Evolutionary conservation across 2,888 invertebrate genomes (phyloP), one percentile per base, ranked within the genome.

Genomic region (Agonopterix alstromeriana): DNA sequence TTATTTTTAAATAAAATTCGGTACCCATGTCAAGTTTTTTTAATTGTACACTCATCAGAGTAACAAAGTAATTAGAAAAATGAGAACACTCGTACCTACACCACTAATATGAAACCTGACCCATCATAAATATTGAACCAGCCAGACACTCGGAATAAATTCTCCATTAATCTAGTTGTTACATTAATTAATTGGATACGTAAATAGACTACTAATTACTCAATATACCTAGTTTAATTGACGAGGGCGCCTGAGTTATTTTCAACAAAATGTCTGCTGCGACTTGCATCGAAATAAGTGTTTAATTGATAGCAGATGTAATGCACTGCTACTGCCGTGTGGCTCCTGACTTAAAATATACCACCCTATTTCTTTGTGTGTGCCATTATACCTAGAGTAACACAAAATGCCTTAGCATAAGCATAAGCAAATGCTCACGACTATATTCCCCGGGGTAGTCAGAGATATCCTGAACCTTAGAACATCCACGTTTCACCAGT

Each of bases 101-200:
- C 27, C 27, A 27, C n/a, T 38, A 38, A 38, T 3, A 38, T 38
- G 38, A 36, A 51, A 51, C 57, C 27, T 27, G 53, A 53, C 52
- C 51, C 45, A 43, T 45, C 53, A 46, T 55, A 48, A 52, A 49
- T 52, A 51, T 52, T 51, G 48, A 53, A 50, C 50, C 46, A 47
- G 14, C 53, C 38, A 42, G 10, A 42, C 48, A 44, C 49, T 49
- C 12, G 43, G 43, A 53, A 57, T 54, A 53, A 52, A 53, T 38
- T 43, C 35, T 35, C 52, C 53, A 60, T 60, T 56, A 55, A 56
- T 58, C 53, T 52, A 49, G 41, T 45, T 11, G 48, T 35, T 42
- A 48, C 46, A 48, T 48, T 63, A 66, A 66, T 74, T 68, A 70
- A 70, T 67, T 65, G 42, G 53, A 54, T 57, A 57, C 53, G 62